phyloP scores from a whole-genome alignment of 2,888 invertebrate genomes.

The Seladonia tumulorum region DNA sequence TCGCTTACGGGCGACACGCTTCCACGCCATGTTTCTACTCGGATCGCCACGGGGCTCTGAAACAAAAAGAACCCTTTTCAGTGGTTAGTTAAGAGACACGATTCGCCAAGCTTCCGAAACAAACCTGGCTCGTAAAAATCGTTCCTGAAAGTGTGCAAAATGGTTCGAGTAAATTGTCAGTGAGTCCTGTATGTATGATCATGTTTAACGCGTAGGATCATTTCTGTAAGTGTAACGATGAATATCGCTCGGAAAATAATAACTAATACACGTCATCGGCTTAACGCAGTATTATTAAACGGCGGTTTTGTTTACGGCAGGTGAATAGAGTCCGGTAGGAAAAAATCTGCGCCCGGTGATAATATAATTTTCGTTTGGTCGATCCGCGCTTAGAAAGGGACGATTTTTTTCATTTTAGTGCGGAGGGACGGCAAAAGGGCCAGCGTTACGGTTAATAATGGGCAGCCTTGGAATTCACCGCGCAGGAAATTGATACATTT shows the following conservation, averaged over 20 bases:
- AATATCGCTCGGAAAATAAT: neutral
- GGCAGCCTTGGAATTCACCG: constrained; percentile 27
- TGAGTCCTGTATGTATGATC: neutral
- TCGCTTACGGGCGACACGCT: constrained; percentile 47
- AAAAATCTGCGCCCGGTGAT: neutral
- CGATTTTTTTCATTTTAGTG: constrained; percentile 13
- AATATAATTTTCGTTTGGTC: neutral
- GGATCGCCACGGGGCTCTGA: constrained; percentile 6
- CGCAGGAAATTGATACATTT: constrained; percentile 57
- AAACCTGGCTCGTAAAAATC: neutral
- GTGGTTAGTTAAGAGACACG: neutral
- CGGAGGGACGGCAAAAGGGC: neutral
- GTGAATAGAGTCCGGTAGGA: neutral
- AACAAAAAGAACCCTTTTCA: neutral
- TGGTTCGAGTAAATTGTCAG: neutral
- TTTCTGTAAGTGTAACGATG: no score
- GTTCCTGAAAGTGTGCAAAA: neutral
- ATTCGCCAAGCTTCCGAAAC: neutral
- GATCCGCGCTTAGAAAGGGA: neutral
- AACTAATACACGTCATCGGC: neutral
- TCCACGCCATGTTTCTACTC: constrained; percentile 48
- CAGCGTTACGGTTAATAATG: constrained; percentile 39
- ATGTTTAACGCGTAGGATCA: neutral
- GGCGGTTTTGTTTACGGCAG: neutral
- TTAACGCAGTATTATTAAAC: neutral